Percentiles rank a stretch among this genome's conserved stretches.
Evolutionary conservation across 2,888 invertebrate genomes (phyloP).

Genomic region (Phengaris arion): DNA sequence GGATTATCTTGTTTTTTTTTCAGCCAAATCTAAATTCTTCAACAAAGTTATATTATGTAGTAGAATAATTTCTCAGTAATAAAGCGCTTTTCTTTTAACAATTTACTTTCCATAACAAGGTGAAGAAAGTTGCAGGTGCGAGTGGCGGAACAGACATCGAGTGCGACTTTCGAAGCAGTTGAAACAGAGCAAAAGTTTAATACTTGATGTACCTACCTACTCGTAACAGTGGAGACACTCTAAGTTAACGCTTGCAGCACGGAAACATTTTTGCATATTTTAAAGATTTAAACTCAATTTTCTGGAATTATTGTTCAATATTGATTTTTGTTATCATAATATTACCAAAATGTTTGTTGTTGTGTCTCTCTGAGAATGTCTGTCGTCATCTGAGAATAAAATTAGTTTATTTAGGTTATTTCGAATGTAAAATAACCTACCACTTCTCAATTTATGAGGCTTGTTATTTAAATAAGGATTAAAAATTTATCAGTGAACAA

Average conservation of each 20-base stretch:
- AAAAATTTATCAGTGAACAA: too few species aligned
- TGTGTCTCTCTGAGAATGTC: too few species aligned
- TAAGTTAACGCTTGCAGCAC: not conserved
- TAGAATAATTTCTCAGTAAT: not conserved
- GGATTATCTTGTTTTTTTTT: not conserved
- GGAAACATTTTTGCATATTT: conserved; percentile 6
- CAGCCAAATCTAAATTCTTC: not conserved
- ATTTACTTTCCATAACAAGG: conserved; percentile 25
- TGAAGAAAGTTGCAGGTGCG: conserved; percentile 30
- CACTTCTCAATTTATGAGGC: too few species aligned
- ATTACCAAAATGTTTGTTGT: too few species aligned
- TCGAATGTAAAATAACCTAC: too few species aligned
- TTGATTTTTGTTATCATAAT: not conserved
- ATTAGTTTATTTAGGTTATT: too few species aligned
- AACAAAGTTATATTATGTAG: not conserved
- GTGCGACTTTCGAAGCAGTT: conserved; percentile 11
- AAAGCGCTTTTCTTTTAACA: conserved; percentile 1
- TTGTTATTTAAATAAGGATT: too few species aligned
- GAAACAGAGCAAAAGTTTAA: conserved; percentile 28
- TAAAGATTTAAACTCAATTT: not conserved
- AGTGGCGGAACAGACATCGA: conserved; percentile 26
- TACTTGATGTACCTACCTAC: not conserved
- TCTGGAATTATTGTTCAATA: not conserved
- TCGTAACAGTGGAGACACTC: not conserved
- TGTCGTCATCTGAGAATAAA: too few species aligned